Conservation (phyloP, 2,113 vertebrate genomes). For the Seriola rivoliana region DNA sequence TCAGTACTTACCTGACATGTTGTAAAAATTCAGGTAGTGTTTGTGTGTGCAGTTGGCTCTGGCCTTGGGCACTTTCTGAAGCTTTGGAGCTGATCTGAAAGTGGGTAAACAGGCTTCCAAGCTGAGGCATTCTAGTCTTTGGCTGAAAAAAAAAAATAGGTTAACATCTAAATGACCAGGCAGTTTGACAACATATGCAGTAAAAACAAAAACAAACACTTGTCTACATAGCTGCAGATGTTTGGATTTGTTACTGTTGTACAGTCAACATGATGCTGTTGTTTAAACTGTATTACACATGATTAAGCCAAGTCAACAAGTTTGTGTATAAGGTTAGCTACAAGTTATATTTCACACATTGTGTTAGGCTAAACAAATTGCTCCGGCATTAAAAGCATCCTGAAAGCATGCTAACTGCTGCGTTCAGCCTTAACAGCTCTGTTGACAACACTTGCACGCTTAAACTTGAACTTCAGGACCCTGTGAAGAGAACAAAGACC, state of each 20-base stretch:
- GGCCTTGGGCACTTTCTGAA: conserved; percentile 42
- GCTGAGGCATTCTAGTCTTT: conserved; percentile 69
- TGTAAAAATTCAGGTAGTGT: conserved; percentile 74
- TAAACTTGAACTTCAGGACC: conserved; percentile 26
- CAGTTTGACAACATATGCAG: background rate
- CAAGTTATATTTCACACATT: background rate
- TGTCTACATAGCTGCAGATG: background rate
- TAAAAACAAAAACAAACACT: background rate
- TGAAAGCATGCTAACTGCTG: background rate
- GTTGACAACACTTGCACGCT: conserved; percentile 20
- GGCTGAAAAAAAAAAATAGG: background rate
- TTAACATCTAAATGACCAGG: background rate
- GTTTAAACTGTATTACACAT: background rate
- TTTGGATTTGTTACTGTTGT: background rate
- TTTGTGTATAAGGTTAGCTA: background rate
- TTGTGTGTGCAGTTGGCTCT: conserved; percentile 32
- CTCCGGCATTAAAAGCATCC: background rate
- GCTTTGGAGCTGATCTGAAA: conserved; percentile 62
- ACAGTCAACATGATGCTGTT: background rate
- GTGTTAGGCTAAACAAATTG: too few species aligned
- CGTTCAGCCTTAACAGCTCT: conserved; percentile 7
- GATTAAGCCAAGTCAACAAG: background rate
- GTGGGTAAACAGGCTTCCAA: conserved; percentile 71
- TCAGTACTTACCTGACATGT: conserved; percentile 63
- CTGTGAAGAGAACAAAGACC: conserved; percentile 52